Percentiles rank a stretch among this genome's conserved stretches.
Evolutionary conservation across 2,797 vertebrate species (phyloP).

Genomic region (Peromyscus eremicus): DNA sequence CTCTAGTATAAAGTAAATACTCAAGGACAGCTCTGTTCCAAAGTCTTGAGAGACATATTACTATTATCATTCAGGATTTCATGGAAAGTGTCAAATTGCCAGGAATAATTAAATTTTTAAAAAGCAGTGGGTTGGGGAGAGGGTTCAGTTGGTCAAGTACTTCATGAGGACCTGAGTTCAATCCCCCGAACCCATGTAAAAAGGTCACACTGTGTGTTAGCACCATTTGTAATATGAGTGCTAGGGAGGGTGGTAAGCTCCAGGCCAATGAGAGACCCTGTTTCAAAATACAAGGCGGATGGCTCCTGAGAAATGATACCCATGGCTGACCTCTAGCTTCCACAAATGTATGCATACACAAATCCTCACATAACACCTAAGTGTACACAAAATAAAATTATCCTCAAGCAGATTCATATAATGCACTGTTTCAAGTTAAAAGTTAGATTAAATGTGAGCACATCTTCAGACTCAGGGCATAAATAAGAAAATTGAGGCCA

Average conservation of each 20-base stretch:
- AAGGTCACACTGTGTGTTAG: too few relatives aligned
- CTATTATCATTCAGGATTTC: background rate
- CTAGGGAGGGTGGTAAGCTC: background rate
- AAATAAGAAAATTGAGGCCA: background rate
- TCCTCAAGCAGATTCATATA: background rate
- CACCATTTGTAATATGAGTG: background rate
- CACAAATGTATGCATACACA: background rate
- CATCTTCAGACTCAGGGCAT: conserved; percentile 7
- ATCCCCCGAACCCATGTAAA: background rate
- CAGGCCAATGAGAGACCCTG: background rate
- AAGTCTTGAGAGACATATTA: background rate
- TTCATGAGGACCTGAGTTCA: too few relatives aligned
- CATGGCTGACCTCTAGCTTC: background rate
- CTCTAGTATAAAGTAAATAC: conserved; percentile 13
- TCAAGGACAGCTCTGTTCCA: background rate
- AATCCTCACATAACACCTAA: background rate
- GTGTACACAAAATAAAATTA: background rate
- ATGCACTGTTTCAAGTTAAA: conserved; percentile 26
- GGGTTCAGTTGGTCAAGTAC: background rate
- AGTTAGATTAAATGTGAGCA: conserved; percentile 35
- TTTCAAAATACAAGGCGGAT: background rate
- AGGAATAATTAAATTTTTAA: background rate
- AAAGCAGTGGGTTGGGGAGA: too few relatives aligned
- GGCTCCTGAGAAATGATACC: background rate
- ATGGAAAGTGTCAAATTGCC: background rate